phyloP scores from a whole-genome alignment of 2,113 vertebrate species.

The Bubo bubo region DNA sequence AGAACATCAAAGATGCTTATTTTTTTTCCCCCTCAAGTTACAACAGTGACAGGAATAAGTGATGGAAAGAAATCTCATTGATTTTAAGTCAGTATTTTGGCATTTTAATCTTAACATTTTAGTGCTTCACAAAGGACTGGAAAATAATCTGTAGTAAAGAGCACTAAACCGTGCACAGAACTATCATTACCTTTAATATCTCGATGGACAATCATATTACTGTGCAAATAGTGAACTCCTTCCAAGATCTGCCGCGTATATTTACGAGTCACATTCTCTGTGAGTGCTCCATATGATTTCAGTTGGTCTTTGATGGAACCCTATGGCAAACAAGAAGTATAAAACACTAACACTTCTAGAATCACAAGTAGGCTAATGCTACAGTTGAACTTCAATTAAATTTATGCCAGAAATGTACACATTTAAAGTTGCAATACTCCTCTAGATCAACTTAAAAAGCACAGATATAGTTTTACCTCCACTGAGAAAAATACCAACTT shows the following conservation, averaged over 20 bases:
- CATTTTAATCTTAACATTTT: background rate
- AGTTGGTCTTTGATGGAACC: slow-evolving; percentile 98
- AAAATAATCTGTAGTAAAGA: background rate
- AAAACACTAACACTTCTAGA: background rate
- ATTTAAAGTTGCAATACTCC: background rate
- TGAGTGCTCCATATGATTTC: slow-evolving; percentile 95
- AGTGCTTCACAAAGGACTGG: background rate
- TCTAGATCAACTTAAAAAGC: background rate
- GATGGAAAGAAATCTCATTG: background rate
- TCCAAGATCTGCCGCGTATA: slow-evolving; percentile 98
- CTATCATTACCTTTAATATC: slow-evolving; percentile 93
- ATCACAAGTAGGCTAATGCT: background rate
- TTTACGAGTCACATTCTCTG: slow-evolving; percentile 95
- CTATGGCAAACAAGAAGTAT: slow-evolving; percentile 65
- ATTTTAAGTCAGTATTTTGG: background rate
- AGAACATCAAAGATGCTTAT: background rate
- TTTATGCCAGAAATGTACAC: background rate
- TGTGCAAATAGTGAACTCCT: slow-evolving; percentile 97
- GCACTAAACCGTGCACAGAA: background rate
- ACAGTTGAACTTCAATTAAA: background rate
- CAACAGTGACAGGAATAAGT: background rate
- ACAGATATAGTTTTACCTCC: background rate
- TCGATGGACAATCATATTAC: slow-evolving; percentile 99
- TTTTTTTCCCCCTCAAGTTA: background rate
- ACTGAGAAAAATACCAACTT: background rate